Percentiles rank a stretch among this genome's conserved stretches.
phyloP scores from a whole-genome alignment of 2,888 invertebrate species.

The Dasysyrphus albostriatus region DNA sequence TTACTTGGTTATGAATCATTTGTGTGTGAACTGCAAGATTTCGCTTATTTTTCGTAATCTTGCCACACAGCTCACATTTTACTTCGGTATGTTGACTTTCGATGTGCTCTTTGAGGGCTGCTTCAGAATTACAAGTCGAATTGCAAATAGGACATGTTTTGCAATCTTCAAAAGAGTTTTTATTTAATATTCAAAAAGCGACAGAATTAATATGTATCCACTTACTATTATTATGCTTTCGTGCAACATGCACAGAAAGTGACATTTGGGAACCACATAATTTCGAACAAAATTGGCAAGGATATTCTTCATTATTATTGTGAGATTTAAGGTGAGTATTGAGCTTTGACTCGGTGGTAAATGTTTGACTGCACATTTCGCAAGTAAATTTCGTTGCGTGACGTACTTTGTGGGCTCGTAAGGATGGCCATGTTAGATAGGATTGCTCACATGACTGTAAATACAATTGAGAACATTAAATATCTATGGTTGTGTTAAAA shows the following conservation, averaged over 20 bases:
- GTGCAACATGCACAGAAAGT: conserved; percentile 81
- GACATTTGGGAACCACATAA: conserved; percentile 81
- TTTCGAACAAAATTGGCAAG: conserved; percentile 82
- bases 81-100: conserved; percentile 79
- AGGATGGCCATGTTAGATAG: conserved; percentile 80
- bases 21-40: conserved; percentile 80
- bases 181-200: conserved; percentile 76
- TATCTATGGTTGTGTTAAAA: background rate
- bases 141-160: conserved; percentile 78
- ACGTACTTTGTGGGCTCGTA: conserved; percentile 80
- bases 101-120: conserved; percentile 79
- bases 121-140: conserved; percentile 78
- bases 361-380: conserved; percentile 53
- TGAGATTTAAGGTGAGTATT: conserved; percentile 58
- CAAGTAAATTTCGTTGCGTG: conserved; percentile 46
- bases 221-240: conserved; percentile 82
- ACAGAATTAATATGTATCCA: background rate
- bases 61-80: conserved; percentile 79
- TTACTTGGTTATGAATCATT: conserved; percentile 80
- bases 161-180: conserved; percentile 43
- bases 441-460: conserved; percentile 79
- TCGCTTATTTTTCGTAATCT: conserved; percentile 80
- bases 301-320: conserved; percentile 62
- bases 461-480: conserved; percentile 23
- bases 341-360: conserved; percentile 74